Evolutionary conservation across 2,797 vertebrate genomes (phyloP), one percentile per base, ranked within the genome.

Genomic region (Lagodon rhomboides): DNA sequence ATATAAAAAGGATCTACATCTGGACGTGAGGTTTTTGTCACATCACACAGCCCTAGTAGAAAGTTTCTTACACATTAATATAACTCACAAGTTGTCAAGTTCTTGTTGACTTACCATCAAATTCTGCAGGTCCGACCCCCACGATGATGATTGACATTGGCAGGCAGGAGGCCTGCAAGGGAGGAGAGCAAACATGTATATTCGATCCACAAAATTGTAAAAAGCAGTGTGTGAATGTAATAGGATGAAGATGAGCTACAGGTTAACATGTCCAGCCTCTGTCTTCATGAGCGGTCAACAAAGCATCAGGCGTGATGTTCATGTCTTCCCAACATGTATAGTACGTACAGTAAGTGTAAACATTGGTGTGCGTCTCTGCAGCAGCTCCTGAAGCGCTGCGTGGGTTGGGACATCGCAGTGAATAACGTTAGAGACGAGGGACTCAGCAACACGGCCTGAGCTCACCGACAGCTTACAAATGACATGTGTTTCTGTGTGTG

Each of bases 61-160:
- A 59, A 25, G 13, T 44, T 46, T 12, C 3, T 30, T 9, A 4
- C 3, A 65, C 8, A 54, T 49, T 15, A 22, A 43, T 50, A 69
- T 63, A 5, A 17, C 3, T 30, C 8, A 43, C 5, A n/a, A 50
- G 10, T 16, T 34, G 3, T 55, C 5, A 56, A 20, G 6, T 46
- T 76, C 18, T 59, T 46, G 17, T 58, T 92, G 47, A 78, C 97
- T 96, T 92, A 99, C 98, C 98, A 77, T 99, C 98, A 91, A 99
- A 99, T 88, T 99, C 98, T 78, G 98, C 98, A 27, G 98, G 98
- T 75, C 98, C 98, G 51, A 99, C 98, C 7, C 98, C 98, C 66
- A 99, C 98, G 69, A 99, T 99, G 87, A 99, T 99, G 93, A 99
- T 97, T 53, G 98, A 99, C 98, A 99, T 99, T 16, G 98, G 97